Evolutionary conservation across 92 coral and sea anemone species (phyloP), one percentile per base, ranked within the genome.

Genomic region (Heteractis magnifica): DNA sequence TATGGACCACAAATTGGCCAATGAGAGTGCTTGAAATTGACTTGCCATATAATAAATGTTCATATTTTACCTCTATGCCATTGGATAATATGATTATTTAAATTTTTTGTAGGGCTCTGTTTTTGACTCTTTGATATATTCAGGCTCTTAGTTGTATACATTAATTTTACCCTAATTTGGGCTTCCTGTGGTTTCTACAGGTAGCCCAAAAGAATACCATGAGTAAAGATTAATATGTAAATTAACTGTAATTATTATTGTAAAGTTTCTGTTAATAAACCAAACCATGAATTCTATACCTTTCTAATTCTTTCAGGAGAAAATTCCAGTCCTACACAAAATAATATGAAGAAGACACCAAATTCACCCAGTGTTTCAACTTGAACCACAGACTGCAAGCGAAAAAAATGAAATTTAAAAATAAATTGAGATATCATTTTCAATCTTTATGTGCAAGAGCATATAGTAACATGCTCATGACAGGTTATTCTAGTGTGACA

Each of bases 361-460:
- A 96, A 96, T 82, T 96, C 99, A 7, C 99, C 99, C 56, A 96
- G 89, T 5, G 99, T 97, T 79, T 97, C 99, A 75, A 97, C 95
- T 82, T 97, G 99, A 71, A 97, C 99, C 55, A 97, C 99, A 75
- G 95, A 88, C 99, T 97, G 75, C 18, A 62, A 62, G 21, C 16
- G 56, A 81, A 56, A 70, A 80, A 56, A 18, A 56, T 53, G 19
- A 10, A 83, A 41, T 53, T 56, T 58, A 4, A 50, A 53, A 82
- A 50, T 49, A 50, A 2, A 82, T 10, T 34, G 10, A 65, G 15
- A 14, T 72, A n/a, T 34, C 1, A 34, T 34, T 15, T 19, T 75
- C 65, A 21, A 9, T 70, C 52, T 51, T 5, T 21, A 49, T 58
- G 13, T 11, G 51, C 52, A 79, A 23, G 18, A 51, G 6, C 15